Base-by-base conservation (phyloP, 2,888 invertebrate genomes). In the Chesias legatella region DNA sequence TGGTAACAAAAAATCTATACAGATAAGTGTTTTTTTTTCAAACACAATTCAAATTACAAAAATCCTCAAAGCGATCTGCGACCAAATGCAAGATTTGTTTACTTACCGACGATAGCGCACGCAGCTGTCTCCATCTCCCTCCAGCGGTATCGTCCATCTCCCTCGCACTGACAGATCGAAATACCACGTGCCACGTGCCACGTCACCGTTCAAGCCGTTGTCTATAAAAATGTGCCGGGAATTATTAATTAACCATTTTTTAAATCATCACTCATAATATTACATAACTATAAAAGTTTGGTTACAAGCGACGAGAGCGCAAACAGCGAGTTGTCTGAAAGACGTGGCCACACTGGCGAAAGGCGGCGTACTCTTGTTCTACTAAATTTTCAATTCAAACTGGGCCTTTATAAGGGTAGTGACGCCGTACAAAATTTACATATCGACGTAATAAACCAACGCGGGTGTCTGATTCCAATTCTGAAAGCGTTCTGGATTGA, bases 351-450 rank as follows among this genome's bases (percentile, higher is more conserved):
- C 72, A 88, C 88, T 88, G 85, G 76, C 80, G 73, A 80, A 73
- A 75, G 58, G 68, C 60, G 64, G 73, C 73, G 69, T 73, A 72
- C 74, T 78, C 81, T 78, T 79, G 80, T 79, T 80, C 79, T 76
- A 81, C 83, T 76, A 83, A 85, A 88, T 86, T 88, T 86, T 86
- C 84, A 85, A 88, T 86, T 88, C 88, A 86, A 84, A 80, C 83
- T 79, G 80, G 84, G 85, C 79, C 84, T 86, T 83, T 86, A 82
- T 86, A 85, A 86, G 88, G 85, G 88, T 85, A 88, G 86, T 88
- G 85, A 85, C 85, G 86, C 76, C 76, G 79, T 79, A 79, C 82
- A 74, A 76, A 82, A 88, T 88, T 88, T 86, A 88, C 86, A 88
- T 88, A 88, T 84, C 80, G 80, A 79, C 83, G 86, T 85, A 85